Evolutionary conservation across 2,888 invertebrate genomes (phyloP).

Genomic region (Embidobia sp.): DNA sequence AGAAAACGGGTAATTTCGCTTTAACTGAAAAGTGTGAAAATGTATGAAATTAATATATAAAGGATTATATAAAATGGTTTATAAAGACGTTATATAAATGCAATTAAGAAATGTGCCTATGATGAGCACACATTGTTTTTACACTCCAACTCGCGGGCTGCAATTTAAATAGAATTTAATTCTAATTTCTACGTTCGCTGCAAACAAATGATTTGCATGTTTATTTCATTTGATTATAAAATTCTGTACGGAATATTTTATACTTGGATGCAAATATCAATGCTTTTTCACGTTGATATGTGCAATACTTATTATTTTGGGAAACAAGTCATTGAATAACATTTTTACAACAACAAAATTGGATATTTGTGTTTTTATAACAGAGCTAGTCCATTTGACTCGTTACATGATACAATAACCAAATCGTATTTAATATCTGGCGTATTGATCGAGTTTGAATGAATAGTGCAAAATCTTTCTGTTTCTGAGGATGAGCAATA

Average conservation of each 20-base stretch:
- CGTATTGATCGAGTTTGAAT: conserved; percentile 10
- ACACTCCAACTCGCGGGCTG: too few relatives aligned
- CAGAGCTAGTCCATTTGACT: too few relatives aligned
- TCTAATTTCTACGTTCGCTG: too few relatives aligned
- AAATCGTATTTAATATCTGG: conserved; percentile 14
- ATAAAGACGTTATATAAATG: background rate
- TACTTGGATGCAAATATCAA: too few relatives aligned
- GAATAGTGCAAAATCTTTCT: background rate
- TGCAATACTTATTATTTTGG: too few relatives aligned
- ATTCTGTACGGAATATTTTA: too few relatives aligned
- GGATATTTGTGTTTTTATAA: background rate
- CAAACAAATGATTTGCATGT: too few relatives aligned
- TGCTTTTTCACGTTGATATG: too few relatives aligned
- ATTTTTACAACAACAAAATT: too few relatives aligned
- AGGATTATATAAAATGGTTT: background rate
- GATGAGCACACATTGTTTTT: background rate
- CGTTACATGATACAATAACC: background rate
- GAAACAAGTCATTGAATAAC: too few relatives aligned
- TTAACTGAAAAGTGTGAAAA: background rate
- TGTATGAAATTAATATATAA: conserved; percentile 3
- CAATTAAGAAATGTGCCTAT: background rate
- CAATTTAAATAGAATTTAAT: too few relatives aligned
- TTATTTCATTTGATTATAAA: too few relatives aligned
- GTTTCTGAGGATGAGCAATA: background rate
- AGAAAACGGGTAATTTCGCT: background rate